Base-by-base conservation (phyloP, 2,113 vertebrate species). In the Panthera tigris region DNA sequence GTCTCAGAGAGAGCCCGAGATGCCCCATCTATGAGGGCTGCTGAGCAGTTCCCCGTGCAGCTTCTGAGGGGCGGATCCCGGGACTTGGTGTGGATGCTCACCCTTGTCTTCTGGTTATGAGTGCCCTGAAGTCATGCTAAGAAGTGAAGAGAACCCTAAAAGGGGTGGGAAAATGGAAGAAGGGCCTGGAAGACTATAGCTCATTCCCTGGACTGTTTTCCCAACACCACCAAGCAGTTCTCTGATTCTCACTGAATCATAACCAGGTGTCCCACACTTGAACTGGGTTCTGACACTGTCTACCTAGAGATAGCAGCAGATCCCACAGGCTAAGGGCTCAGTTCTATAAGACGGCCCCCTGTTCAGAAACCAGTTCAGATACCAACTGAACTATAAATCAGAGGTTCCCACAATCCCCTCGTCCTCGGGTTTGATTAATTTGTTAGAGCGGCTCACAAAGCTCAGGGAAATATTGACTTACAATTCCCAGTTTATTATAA, bases 11-110 rank as follows among this genome's bases (percentile, higher is more conserved):
- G 12, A 39, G 63, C 85, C 52, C 16, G 8, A 83, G 69, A 63
- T n/a, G 11, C 41, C 41, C 27, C 3, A 0, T 52, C 55, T 33
- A 27, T 78, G 29, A 86, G 61, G 57, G 27, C 45, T 45, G 31
- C 84, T 29, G 57, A n/a, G 33, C 19, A 52, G 4, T 27, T 23
- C 7, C 61, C 4, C 0, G 2, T 66, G 55, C 1, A 1, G 31
- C 39, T 95, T 84, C 84, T 63, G 21, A 83, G 7, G 3, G 11
- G 15, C 63, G 33, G 73, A 41, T 61, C 68, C 36, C 33, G 4
- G 23, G 71, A 39, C 74, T 68, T 16, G 4, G n/a, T n/a, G 10
- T n/a, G 25, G 87, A 15, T 15, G n/a, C 45, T 86, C 12, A 31
- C 27, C 41, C 27, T 68, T 71, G 74, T 65, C 57, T 92, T 79